Evolutionary conservation across 2,888 invertebrate genomes (phyloP), one percentile per base, ranked within the genome.

Genomic region (Drosophila anomalata): DNA sequence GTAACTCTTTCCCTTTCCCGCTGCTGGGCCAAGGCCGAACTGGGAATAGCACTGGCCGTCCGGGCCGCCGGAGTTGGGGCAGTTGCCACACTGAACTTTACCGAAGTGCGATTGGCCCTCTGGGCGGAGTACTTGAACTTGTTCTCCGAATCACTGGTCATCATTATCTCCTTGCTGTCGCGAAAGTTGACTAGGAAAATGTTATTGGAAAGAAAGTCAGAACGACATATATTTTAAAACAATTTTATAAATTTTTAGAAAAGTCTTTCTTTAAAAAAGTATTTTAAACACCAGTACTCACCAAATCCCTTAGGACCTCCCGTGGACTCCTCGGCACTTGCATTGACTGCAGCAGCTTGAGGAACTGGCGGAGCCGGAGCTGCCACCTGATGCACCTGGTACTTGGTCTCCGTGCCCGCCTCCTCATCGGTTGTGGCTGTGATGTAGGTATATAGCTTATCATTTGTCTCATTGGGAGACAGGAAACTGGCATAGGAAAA

Each of bases 131-230:
- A 88, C 81, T 92, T 91, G 63, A 91, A 90, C 73, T 91, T 90
- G n/a, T 88, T 90, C 75, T 92, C 91, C 41, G 92, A 91, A 80
- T 94, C 94, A 69, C 94, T 94, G 12, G 94, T 94, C 89, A 94
- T 92, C 69, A 94, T 93, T 2, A 94, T 91, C 78, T 94, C 94
- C 72, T 94, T 93, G 85, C 94, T 94, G 65, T 92, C 92, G 46
- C 94, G 94, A 54, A 91, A 92, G 78, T 94, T 94, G 5, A 92
- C 94, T 93, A 84, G 42, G 75, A 61, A 52, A 14, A 31, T 41
- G 41, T 14, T 42, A 42, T 17, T 20, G n/a, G 11, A 5, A 39
- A 3, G 9, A 31, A 31, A 2, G 5, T 11, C 29, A 26, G 11
- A 39, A 24, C 11, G 22, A 2, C 2, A 8, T 29, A 11, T 3